Evolutionary conservation across 2,888 invertebrate genomes (phyloP), one percentile per base, ranked within the genome.

Genomic region (Clepsis dumicolana): DNA sequence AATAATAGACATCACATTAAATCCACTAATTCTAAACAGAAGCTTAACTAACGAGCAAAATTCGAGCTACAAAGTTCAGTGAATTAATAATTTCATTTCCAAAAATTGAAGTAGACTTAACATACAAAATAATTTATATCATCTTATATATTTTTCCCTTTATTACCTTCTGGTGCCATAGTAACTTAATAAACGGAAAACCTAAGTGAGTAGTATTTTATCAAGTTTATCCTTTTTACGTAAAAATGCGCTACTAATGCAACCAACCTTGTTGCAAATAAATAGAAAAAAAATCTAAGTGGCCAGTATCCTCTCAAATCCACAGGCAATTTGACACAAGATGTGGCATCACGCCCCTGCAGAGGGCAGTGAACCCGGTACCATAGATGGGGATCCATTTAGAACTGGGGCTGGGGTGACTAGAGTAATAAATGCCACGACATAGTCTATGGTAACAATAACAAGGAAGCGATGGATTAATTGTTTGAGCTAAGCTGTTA

Each of bases 271-370:
- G 10, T 12, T 16, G 44, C 16, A 48, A 48, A 48, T 48, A 48
- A 21, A 48, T 48, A 48, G 10, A 48, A 21, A 18, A 44, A 48
- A 44, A 50, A 50, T 10, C 21, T 8, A 59, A 59, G 41, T 41
- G 32, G 25, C 57, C 54, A 66, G 56, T 27, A 68, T 63, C 57
- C 62, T 61, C 48, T 64, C 63, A 63, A 68, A 68, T 64, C 68
- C 68, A 68, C 41, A 64, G 63, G 41, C 59, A 68, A 59, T 68
- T 68, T 68, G 68, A 68, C 68, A 67, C 57, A 68, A 68, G 68
- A 68, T 68, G 66, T 66, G 68, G 25, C 63, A 62, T 66, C 66
- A 65, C 60, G 56, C 67, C 67, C 67, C 62, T 67, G 63, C 63
- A 41, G 25, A 63, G 68, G 63, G 63, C 68, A 68, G 41, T 64